Base-by-base conservation (phyloP, 2,888 invertebrate species). In the Pheosia tremula region DNA sequence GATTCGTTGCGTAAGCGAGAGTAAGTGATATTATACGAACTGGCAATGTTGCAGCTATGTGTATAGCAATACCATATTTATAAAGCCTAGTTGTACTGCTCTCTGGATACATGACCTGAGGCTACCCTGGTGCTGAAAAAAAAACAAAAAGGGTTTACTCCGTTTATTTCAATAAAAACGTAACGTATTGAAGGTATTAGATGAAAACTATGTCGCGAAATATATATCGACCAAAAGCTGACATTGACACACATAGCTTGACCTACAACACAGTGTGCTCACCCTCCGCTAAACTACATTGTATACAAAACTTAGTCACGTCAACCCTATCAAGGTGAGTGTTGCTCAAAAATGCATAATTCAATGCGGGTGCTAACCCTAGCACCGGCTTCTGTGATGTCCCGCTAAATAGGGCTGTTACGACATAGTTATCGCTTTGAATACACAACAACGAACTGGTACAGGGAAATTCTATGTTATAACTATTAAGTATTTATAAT, bases 361-460 rank as follows among this genome's bases (percentile, higher is more conserved):
- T 53, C 53, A 53, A 50, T 13, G 24, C 37, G 53, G 36, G 53
- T 37, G 37, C 11, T 11, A 37, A 53, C 53, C 53, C 53, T 53
- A 52, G n/a, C 47, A n/a, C n/a, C 53, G 53, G 53, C 53, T n/a
- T 37, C 53, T 37, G 37, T 53, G 53, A 53, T 9, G 53, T 53
- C 36, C 53, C 6, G 11, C 37, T 53, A n/a, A 24, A 37, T 53
- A 53, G 53, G 53, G 53, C 53, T 37, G 37, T 53, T 53, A 53
- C 53, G 37, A 36, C 36, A 53, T 11, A 53, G 37, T 11, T 3
- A 37, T 38, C 24, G 53, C 11, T 5, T 10, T 53, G 53, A 53
- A 53, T 53, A 53, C 53, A 37, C 4, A 50, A 50, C 47, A 11
- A 47, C 47, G 11, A 43, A 8, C 10, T 9, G 9, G 43, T 9